Evolutionary conservation across 1,140 invertebrate species (phyloP).

Genomic region (Listronotus oregonensis): DNA sequence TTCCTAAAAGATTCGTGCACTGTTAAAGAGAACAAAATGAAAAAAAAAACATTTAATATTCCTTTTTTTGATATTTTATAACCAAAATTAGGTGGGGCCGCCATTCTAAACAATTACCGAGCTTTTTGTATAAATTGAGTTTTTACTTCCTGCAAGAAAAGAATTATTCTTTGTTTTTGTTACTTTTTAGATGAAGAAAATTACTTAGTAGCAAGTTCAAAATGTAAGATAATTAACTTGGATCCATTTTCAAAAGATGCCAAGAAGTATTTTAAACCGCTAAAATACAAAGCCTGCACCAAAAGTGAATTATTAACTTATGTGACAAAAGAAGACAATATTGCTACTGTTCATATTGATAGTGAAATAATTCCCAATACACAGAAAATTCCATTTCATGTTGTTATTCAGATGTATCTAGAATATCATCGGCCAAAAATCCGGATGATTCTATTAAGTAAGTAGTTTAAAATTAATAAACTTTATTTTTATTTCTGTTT

Average conservation of each 20-base stretch:
- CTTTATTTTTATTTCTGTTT: too few species aligned
- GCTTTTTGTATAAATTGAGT: too few species aligned
- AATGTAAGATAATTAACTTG: conserved; percentile 70
- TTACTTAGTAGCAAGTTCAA: conserved; percentile 70
- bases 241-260: conserved; percentile 71
- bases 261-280: conserved; percentile 62
- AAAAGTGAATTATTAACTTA: conserved; percentile 46
- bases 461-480: conserved; percentile 6
- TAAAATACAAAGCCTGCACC: conserved; percentile 64
- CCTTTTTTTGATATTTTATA: too few species aligned
- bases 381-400: conserved; percentile 30
- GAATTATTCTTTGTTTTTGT: too few species aligned
- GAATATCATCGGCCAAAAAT: conserved; percentile 23
- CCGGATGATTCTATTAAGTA: conserved; percentile 41
- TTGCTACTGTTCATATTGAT: conserved; percentile 43
- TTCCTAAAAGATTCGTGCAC: too few species aligned
- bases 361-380: conserved; percentile 39
- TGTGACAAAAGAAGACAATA: conserved; percentile 42
- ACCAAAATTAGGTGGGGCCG: too few species aligned
- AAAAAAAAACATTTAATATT: too few species aligned
- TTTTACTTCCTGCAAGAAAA: too few species aligned
- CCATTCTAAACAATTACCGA: too few species aligned
- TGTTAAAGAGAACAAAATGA: too few species aligned
- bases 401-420: conserved; percentile 40
- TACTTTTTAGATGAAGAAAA: conserved; percentile 67